These are phyloP conservation scores for Zygogramma bicolorata DNA, from an alignment of 2,888 invertebrate genomes.

Conservation along the genomic window DNA sequence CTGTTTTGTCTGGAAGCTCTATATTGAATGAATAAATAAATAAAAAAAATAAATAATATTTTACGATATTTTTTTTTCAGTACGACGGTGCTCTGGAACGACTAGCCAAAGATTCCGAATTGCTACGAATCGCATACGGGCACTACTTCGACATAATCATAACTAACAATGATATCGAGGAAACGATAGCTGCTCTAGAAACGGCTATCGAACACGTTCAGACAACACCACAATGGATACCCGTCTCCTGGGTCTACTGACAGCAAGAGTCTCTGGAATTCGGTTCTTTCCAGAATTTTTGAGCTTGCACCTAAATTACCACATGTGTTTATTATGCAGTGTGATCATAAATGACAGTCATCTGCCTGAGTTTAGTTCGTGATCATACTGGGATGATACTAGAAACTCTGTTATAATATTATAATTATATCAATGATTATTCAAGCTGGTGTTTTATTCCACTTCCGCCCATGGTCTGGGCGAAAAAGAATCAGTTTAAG, in stretches of 20 bases:
- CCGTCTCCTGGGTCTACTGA: slow-evolving; percentile 98
- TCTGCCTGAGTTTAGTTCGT: slow-evolving; percentile 5
- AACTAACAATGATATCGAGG: slow-evolving; percentile 99
- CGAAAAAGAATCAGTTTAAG: too few relatives aligned
- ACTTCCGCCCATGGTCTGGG: too few relatives aligned
- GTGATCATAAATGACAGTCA: neutral
- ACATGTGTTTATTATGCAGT: slow-evolving; percentile 9
- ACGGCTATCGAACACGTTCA: slow-evolving; percentile 91
- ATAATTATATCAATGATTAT: slow-evolving; percentile 23
- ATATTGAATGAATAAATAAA: too few relatives aligned
- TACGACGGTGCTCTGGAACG: slow-evolving; percentile 98
- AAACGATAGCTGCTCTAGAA: slow-evolving; percentile 94
- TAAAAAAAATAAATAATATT: too few relatives aligned
- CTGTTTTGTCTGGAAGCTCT: too few relatives aligned
- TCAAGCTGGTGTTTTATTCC: slow-evolving; percentile 5
- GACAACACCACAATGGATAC: slow-evolving; percentile 96
- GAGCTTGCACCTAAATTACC: slow-evolving; percentile 25
- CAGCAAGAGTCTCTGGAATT: slow-evolving; percentile 67
- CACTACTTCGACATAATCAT: slow-evolving; percentile 99
- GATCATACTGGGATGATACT: slow-evolving; percentile 18
- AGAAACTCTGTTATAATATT: slow-evolving; percentile 18
- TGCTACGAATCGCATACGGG: slow-evolving; percentile 96
- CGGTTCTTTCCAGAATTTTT: slow-evolving; percentile 60
- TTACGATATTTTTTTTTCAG: slow-evolving; percentile 71
- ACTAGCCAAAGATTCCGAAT: slow-evolving; percentile 95